Conservation (phyloP, 2,797 vertebrate species). For the Melanotaenia boesemani region DNA sequence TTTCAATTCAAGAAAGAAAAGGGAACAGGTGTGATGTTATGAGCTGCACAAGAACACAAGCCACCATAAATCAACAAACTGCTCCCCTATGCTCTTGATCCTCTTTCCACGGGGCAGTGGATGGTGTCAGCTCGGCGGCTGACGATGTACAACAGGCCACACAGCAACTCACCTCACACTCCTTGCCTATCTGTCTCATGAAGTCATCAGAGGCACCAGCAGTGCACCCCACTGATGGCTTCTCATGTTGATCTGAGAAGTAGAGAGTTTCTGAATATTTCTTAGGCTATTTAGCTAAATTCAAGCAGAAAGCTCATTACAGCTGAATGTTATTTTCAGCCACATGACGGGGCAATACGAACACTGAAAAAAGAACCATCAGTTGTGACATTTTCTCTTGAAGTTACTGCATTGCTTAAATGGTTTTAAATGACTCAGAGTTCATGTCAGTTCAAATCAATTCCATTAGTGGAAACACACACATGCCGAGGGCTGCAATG, state of each 20-base stretch:
- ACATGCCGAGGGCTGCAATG: slow-evolving; percentile 2
- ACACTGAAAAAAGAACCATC: slow-evolving; percentile 14
- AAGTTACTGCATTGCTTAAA: slow-evolving; percentile 14
- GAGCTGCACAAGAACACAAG: slow-evolving; percentile 54
- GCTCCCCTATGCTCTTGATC: slow-evolving; percentile 1
- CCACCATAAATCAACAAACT: slow-evolving; percentile 60
- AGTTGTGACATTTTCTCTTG: slow-evolving; percentile 14
- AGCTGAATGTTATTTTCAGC: slow-evolving; percentile 10
- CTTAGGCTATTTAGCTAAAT: background rate
- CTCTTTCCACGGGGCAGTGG: slow-evolving; percentile 22
- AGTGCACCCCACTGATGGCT: slow-evolving; percentile 12
- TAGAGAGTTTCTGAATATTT: background rate
- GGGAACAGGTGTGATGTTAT: slow-evolving; percentile 69
- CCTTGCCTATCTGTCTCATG: slow-evolving; percentile 55
- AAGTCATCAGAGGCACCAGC: slow-evolving; percentile 64
- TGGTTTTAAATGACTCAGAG: slow-evolving; percentile 19
- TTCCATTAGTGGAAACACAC: slow-evolving; percentile 6
- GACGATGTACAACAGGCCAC: slow-evolving; percentile 66
- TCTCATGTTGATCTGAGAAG: slow-evolving; percentile 48
- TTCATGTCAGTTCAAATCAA: slow-evolving; percentile 39
- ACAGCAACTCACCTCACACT: slow-evolving; percentile 57
- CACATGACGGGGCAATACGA: slow-evolving; percentile 12
- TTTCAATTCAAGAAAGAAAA: slow-evolving; percentile 50
- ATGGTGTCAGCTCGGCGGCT: slow-evolving; percentile 61
- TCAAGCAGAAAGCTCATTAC: slow-evolving; percentile 14